These are phyloP conservation scores for Myiozetetes cayanensis DNA, from an alignment of 2,113 vertebrate species.

Conservation along the genomic window DNA sequence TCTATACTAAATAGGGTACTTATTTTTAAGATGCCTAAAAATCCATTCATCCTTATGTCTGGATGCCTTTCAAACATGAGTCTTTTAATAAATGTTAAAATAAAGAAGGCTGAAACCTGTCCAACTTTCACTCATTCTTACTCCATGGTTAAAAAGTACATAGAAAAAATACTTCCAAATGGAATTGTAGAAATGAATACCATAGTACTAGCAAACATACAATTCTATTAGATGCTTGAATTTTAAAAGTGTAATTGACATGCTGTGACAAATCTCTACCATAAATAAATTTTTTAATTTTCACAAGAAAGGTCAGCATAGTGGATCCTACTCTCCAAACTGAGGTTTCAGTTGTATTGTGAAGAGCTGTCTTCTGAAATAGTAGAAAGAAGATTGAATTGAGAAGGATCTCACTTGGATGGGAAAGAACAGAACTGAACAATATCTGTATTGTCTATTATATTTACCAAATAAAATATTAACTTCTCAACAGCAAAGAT, in stretches of 20 bases:
- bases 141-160: neutral
- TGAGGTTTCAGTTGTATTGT: neutral
- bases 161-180: neutral
- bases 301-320: neutral
- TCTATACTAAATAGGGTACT: neutral
- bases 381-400: neutral
- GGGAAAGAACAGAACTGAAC: neutral
- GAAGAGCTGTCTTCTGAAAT: neutral
- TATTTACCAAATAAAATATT: neutral
- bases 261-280: neutral
- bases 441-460: neutral
- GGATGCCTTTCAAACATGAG: neutral
- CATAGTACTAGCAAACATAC: neutral
- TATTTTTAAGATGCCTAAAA: neutral
- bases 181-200: neutral
- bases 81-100: neutral
- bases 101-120: neutral
- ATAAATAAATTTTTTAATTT: neutral
- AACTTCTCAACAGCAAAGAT: neutral
- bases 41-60: neutral
- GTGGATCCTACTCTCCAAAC: neutral
- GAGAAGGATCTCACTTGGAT: neutral
- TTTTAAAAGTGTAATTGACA: neutral
- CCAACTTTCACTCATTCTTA: neutral
- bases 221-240: neutral